phyloP scores from a whole-genome alignment of 2,797 vertebrate species.

The Hemibagrus guttatus region DNA sequence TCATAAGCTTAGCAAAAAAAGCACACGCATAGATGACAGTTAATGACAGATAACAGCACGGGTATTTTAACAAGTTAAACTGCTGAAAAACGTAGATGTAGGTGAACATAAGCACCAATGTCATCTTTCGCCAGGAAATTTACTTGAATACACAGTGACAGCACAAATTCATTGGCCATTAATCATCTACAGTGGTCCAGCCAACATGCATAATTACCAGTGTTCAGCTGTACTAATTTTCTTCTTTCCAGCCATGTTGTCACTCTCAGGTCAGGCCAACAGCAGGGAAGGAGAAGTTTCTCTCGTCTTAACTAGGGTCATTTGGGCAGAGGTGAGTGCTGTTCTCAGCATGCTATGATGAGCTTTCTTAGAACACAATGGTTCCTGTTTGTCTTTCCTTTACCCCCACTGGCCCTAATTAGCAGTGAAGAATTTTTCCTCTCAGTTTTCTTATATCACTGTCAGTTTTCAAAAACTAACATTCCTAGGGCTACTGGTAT shows the following conservation, averaged over 20 bases:
- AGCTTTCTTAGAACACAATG: conserved; percentile 2
- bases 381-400: background rate
- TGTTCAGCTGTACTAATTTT: conserved; percentile 12
- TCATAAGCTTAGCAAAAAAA: conserved; percentile 35
- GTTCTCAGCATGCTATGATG: background rate
- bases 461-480: background rate
- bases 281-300: background rate
- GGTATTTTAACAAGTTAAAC: conserved; percentile 40
- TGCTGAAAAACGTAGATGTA: conserved; percentile 30
- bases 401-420: conserved; percentile 15
- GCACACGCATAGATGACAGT: conserved; percentile 32
- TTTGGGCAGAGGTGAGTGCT: conserved; percentile 3
- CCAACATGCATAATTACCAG: conserved; percentile 39
- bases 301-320: background rate
- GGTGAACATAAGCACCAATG: conserved; percentile 38
- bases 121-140: conserved; percentile 38
- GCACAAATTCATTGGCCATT: conserved; percentile 39
- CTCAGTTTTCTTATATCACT: conserved; percentile 2
- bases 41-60: conserved; percentile 37
- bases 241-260: conserved; percentile 6
- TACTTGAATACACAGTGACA: conserved; percentile 40
- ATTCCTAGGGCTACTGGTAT: background rate
- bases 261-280: conserved; percentile 7
- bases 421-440: background rate
- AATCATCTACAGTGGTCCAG: conserved; percentile 33